Conservation (phyloP, 2,888 invertebrate genomes). For the Tachystola acroxantha region DNA sequence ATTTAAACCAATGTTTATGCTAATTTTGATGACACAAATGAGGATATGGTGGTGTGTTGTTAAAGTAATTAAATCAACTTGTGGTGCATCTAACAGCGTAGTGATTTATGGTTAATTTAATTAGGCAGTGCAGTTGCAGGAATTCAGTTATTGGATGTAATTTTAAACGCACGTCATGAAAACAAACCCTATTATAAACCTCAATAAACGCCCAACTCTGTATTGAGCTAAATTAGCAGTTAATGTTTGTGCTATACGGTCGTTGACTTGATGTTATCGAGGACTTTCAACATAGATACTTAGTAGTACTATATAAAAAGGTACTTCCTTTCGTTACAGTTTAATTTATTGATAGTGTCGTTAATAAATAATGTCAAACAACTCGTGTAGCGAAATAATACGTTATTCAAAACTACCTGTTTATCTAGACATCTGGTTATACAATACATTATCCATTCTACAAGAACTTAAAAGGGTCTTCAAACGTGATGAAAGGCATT, state of each 20-base stretch:
- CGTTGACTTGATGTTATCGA: slow-evolving; percentile 7
- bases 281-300: slow-evolving; percentile 3
- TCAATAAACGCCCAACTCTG: neutral
- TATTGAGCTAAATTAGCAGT: slow-evolving; percentile 3
- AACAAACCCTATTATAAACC: too few species aligned
- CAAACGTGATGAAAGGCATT: too few species aligned
- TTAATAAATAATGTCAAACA: too few species aligned
- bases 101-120: slow-evolving; percentile 5
- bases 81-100: neutral
- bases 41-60: neutral
- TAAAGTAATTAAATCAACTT: slow-evolving; percentile 1
- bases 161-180: neutral
- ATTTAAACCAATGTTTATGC: neutral
- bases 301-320: too few species aligned
- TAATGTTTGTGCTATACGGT: slow-evolving; percentile 6
- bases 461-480: too few species aligned
- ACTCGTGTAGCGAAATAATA: too few species aligned
- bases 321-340: neutral
- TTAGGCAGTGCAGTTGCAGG: slow-evolving; percentile 2
- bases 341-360: neutral
- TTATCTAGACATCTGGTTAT: too few species aligned
- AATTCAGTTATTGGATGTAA: neutral
- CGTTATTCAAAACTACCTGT: too few species aligned
- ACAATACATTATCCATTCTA: too few species aligned
- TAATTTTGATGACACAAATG: neutral